These are phyloP conservation scores for Charanyca ferruginea DNA, from an alignment of 2,888 invertebrate genomes.

Conservation along the genomic window DNA sequence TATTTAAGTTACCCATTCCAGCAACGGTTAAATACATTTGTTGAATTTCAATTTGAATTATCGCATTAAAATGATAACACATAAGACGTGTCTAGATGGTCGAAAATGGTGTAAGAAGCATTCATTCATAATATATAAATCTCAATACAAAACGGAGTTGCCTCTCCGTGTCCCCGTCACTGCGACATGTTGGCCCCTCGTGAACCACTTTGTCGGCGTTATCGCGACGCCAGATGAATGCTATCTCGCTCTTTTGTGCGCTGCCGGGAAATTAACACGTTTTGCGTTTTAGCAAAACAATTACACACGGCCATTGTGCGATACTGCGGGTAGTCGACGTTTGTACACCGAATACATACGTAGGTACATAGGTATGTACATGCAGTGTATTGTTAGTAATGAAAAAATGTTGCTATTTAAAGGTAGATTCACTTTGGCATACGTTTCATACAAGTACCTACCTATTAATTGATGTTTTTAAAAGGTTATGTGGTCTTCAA, in stretches of 20 bases:
- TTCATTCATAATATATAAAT: too few species aligned
- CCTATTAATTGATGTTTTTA: neutral
- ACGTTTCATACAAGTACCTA: neutral
- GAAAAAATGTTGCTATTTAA: slow-evolving; percentile 27
- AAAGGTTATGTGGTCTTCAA: neutral
- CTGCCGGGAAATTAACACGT: slow-evolving; percentile 68
- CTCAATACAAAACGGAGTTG: neutral
- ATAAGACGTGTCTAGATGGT: too few species aligned
- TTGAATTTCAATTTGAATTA: too few species aligned
- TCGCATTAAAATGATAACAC: too few species aligned
- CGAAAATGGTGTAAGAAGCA: too few species aligned
- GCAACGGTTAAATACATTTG: too few species aligned
- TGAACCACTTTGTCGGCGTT: slow-evolving; percentile 65
- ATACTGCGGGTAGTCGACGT: slow-evolving; percentile 47
- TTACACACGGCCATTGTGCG: slow-evolving; percentile 63
- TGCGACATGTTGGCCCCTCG: slow-evolving; percentile 47
- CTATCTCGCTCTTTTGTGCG: slow-evolving; percentile 67
- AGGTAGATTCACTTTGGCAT: slow-evolving; percentile 18
- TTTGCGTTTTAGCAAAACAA: slow-evolving; percentile 68
- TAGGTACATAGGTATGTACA: slow-evolving; percentile 9
- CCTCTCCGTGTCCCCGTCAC: slow-evolving; percentile 15
- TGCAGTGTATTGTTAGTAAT: slow-evolving; percentile 18
- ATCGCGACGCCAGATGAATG: slow-evolving; percentile 64
- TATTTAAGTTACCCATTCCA: too few species aligned
- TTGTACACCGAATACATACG: slow-evolving; percentile 26